Evolutionary conservation across 2,888 invertebrate genomes (phyloP).

Genomic region (Encarsia formosa): DNA sequence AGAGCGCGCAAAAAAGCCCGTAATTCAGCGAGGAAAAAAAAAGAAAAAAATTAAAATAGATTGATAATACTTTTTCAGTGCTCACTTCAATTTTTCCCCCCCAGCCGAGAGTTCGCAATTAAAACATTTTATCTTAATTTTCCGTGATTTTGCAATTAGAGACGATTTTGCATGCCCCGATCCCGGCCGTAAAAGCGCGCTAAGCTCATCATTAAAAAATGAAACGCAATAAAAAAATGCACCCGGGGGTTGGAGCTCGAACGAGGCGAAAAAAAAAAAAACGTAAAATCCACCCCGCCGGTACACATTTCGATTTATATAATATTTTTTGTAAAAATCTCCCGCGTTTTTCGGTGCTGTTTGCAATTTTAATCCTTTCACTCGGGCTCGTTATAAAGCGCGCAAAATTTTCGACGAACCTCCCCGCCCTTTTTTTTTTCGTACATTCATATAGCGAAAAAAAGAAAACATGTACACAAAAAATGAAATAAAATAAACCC

Average conservation of each 20-base stretch:
- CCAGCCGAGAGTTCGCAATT: slow-evolving; percentile 7
- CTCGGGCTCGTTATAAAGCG: slow-evolving; percentile 4
- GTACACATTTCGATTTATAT: slow-evolving; percentile 11
- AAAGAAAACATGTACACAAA: background rate
- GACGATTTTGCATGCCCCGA: slow-evolving; percentile 15
- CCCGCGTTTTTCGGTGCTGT: slow-evolving; percentile 10
- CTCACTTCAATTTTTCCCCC: background rate
- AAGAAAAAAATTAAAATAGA: background rate
- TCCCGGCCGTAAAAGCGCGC: slow-evolving; percentile 1
- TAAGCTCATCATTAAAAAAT: slow-evolving; percentile 7
- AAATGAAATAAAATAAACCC: slow-evolving; percentile 18
- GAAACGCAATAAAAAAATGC: slow-evolving; percentile 4
- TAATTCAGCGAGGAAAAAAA: background rate
- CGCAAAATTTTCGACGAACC: slow-evolving; percentile 8
- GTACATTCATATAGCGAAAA: too few relatives aligned
- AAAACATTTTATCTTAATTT: slow-evolving; percentile 18
- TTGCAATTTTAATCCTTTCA: slow-evolving; percentile 28
- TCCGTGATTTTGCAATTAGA: slow-evolving; percentile 19
- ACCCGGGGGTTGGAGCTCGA: background rate
- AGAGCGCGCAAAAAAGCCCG: background rate
- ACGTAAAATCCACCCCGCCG: slow-evolving; percentile 1
- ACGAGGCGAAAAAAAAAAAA: slow-evolving; percentile 1
- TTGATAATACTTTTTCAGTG: background rate
- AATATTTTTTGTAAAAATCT: slow-evolving; percentile 20
- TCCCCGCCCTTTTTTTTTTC: background rate